Conservation (phyloP, 2,113 vertebrate species). For the Prietella phreatophila region DNA sequence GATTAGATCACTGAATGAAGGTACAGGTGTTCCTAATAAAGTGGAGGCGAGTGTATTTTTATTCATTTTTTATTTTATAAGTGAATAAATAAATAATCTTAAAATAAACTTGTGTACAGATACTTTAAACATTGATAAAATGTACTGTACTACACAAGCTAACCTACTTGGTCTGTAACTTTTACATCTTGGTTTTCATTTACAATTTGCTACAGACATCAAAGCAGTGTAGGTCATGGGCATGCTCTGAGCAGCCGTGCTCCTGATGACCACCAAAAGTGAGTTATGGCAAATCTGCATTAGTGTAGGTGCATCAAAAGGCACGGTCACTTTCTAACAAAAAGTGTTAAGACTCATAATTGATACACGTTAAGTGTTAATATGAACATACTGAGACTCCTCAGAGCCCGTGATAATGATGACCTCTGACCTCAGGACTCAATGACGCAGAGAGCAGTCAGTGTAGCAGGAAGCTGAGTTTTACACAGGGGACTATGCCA, state of each 20-base stretch:
- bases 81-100: slow-evolving; percentile 74
- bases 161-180: slow-evolving; percentile 55
- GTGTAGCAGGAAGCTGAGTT: slow-evolving; percentile 62
- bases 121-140: slow-evolving; percentile 55
- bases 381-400: slow-evolving; percentile 66
- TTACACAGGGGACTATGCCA: slow-evolving; percentile 52
- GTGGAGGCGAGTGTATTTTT: slow-evolving; percentile 17
- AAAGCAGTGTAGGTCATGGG: slow-evolving; percentile 60
- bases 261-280: slow-evolving; percentile 58
- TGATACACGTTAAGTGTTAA: slow-evolving; percentile 61
- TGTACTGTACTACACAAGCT: slow-evolving; percentile 57
- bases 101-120: slow-evolving; percentile 62
- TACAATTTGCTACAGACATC: slow-evolving; percentile 63
- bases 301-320: slow-evolving; percentile 64
- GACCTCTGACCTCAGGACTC: slow-evolving; percentile 56
- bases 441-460: slow-evolving; percentile 60
- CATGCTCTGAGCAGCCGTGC: slow-evolving; percentile 41
- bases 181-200: slow-evolving; percentile 61
- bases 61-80: slow-evolving; percentile 42
- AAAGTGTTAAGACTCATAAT: slow-evolving; percentile 73
- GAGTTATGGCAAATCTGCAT: slow-evolving; percentile 66
- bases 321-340: slow-evolving; percentile 75
- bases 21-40: background rate
- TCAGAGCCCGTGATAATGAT: slow-evolving; percentile 60
- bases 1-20: background rate